Evolutionary conservation across 2,888 invertebrate species (phyloP).

Genomic region (Agrochola lota): DNA sequence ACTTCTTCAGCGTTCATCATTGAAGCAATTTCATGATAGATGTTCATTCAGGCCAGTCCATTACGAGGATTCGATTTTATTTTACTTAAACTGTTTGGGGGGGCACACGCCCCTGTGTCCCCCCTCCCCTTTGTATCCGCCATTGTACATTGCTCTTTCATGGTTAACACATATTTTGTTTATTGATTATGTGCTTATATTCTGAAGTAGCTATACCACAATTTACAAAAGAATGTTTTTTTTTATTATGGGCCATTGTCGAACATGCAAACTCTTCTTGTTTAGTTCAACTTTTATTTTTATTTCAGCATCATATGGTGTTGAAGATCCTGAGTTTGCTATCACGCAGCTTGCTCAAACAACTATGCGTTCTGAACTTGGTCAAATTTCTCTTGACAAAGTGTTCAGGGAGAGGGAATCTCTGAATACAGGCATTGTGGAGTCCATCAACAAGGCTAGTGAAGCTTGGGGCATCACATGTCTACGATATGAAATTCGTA

Average conservation of each 20-base stretch:
- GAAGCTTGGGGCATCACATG: conserved; percentile 99
- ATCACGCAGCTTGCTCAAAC: conserved; percentile 99
- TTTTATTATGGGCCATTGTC: background rate
- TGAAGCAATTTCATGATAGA: no score
- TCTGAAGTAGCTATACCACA: background rate
- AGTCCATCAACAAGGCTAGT: conserved; percentile 99
- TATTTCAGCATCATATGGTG: conserved; percentile 96
- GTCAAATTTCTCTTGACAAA: conserved; percentile 98
- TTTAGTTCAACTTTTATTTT: conserved; percentile 3
- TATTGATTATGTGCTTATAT: background rate
- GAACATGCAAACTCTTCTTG: background rate
- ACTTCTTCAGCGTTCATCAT: no score
- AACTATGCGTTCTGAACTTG: conserved; percentile 99
- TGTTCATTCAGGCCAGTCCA: no score
- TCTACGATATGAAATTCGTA: conserved; percentile 93
- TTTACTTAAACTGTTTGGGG: no score
- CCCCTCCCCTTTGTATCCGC: no score
- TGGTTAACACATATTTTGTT: background rate
- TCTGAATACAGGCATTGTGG: conserved; percentile 98
- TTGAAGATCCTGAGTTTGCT: conserved; percentile 99
- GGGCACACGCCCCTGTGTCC: no score
- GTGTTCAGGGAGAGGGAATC: conserved; percentile 99
- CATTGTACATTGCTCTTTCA: background rate
- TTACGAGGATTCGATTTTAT: no score
- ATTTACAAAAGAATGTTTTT: background rate